phyloP scores from a whole-genome alignment of 2,888 invertebrate genomes.

The Anthrax anthrax region DNA sequence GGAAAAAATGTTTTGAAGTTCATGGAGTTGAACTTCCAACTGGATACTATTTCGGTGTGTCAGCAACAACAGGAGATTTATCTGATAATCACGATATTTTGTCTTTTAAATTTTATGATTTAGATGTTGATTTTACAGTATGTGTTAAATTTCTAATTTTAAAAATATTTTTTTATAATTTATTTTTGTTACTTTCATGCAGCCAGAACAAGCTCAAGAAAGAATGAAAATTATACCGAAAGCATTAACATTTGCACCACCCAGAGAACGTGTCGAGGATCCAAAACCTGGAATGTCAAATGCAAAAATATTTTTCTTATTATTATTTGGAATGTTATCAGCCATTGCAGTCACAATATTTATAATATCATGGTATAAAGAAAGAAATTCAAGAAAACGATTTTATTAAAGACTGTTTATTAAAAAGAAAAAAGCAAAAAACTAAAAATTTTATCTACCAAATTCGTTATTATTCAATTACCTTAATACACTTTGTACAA shows the following conservation, averaged over 20 bases:
- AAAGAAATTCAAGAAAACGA: constrained; percentile 78
- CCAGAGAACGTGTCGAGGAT: constrained; percentile 82
- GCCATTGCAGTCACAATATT: constrained; percentile 72
- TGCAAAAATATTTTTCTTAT: constrained; percentile 75
- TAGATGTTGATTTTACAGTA: constrained; percentile 56
- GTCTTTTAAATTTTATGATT: constrained; percentile 80
- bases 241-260: constrained; percentile 79
- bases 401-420: constrained; percentile 37
- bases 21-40: constrained; percentile 84
- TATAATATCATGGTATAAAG: constrained; percentile 86
- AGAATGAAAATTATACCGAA: constrained; percentile 75
- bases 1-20: constrained; percentile 87
- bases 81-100: constrained; percentile 93
- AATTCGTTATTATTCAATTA: no score
- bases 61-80: constrained; percentile 93
- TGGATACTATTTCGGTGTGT: constrained; percentile 85
- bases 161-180: background rate
- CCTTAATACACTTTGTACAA: no score
- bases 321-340: constrained; percentile 70
- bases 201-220: constrained; percentile 37
- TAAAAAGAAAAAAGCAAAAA: background rate
- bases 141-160: background rate
- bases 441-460: no score
- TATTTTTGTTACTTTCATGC: background rate
- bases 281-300: constrained; percentile 78